Conservation (phyloP, 2,888 invertebrate genomes). For the Himalopsyche japonica region DNA sequence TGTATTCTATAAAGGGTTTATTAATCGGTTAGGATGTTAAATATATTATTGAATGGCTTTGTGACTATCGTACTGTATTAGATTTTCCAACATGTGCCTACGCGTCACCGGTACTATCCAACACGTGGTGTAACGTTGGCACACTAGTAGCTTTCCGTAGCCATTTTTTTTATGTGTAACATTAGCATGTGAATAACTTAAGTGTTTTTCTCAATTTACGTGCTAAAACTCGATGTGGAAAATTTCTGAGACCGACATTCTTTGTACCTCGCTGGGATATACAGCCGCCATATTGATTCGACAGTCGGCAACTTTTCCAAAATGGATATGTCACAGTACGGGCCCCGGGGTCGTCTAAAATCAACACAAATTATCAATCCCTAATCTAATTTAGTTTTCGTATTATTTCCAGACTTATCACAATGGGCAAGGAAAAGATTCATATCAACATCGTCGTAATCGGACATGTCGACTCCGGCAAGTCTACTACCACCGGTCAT, state of each 20-base stretch:
- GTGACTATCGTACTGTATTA: not conserved
- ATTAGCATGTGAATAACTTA: too few species aligned
- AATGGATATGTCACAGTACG: not conserved
- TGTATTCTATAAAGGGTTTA: too few species aligned
- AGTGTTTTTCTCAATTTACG: not conserved
- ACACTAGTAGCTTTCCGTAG: too few species aligned
- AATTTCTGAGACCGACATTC: not conserved
- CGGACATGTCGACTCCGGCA: conserved; percentile 99
- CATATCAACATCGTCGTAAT: conserved; percentile 99
- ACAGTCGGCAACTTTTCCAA: conserved; percentile 20
- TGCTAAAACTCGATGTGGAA: not conserved
- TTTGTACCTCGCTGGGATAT: not conserved
- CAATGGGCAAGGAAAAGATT: conserved; percentile 97
- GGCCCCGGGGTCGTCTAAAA: not conserved
- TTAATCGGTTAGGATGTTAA: too few species aligned
- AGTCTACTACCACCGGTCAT: conserved; percentile 97
- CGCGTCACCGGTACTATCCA: conserved; percentile 59
- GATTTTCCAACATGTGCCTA: conserved; percentile 48
- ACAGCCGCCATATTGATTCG: conserved; percentile 37
- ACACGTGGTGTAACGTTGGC: conserved; percentile 53
- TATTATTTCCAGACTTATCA: conserved; percentile 57
- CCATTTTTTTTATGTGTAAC: too few species aligned
- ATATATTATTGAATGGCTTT: not conserved
- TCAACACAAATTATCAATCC: not conserved
- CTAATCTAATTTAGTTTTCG: conserved; percentile 17